Conservation (phyloP, 2,888 invertebrate species). For the Platycnemis pennipes region DNA sequence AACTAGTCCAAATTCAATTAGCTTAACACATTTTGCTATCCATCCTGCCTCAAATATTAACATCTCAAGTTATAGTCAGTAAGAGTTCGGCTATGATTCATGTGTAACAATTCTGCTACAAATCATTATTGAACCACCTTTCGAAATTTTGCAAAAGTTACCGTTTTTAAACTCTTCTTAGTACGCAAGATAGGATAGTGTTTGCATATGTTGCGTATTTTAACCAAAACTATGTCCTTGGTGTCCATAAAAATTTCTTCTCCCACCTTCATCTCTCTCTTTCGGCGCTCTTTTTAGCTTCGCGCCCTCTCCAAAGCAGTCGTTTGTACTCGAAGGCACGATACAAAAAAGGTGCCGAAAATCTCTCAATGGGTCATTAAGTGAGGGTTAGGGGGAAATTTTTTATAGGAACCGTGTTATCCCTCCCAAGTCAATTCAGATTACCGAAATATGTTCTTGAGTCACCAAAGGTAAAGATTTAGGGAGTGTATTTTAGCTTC, state of each 20-base stretch:
- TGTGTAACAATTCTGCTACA: no score
- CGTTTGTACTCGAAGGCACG: neutral
- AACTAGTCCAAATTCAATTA: no score
- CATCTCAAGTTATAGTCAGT: no score
- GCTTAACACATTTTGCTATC: no score
- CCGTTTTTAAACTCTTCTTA: no score
- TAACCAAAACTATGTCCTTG: neutral
- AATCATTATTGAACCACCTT: no score
- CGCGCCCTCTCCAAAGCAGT: neutral
- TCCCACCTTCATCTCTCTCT: neutral
- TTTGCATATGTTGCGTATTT: neutral
- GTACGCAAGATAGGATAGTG: neutral
- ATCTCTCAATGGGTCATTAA: constrained; percentile 25
- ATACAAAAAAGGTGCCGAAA: neutral
- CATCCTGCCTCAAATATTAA: no score
- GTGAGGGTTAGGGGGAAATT: neutral
- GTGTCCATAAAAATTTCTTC: neutral
- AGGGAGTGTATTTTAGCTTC: neutral
- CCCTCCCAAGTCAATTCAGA: neutral
- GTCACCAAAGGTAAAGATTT: neutral
- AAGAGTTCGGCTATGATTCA: no score
- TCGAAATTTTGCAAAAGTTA: no score
- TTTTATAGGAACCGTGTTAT: neutral
- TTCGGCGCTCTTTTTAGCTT: neutral
- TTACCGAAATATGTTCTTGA: neutral